Percentiles rank a stretch among this genome's conserved stretches.
Evolutionary conservation across 2,797 vertebrate species (phyloP).

Genomic region (Coregonus ussuriensis): DNA sequence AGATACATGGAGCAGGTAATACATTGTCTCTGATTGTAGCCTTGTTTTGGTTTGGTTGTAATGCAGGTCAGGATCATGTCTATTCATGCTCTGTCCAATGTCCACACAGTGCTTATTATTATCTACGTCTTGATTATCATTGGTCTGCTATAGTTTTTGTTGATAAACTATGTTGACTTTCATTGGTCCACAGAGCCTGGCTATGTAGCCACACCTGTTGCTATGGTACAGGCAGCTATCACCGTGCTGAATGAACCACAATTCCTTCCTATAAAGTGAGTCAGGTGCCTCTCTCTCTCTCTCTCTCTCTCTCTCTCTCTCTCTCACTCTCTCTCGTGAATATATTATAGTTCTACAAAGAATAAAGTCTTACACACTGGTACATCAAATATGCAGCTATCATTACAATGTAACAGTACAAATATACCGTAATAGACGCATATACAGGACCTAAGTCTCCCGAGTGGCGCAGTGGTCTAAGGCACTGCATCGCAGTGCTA

Average conservation of each 20-base stretch:
- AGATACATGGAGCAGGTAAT: slow-evolving; percentile 85
- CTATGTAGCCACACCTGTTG: slow-evolving; percentile 81
- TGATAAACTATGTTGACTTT: slow-evolving; percentile 35
- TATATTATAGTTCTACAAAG: too few relatives aligned
- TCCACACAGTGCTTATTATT: neutral
- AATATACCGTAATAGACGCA: too few relatives aligned
- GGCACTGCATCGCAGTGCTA: too few relatives aligned
- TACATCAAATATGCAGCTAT: too few relatives aligned
- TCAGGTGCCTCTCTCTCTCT: too few relatives aligned
- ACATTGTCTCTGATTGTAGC: neutral
- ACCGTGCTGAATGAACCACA: slow-evolving; percentile 79
- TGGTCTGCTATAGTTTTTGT: slow-evolving; percentile 57
- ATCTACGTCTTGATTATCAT: slow-evolving; percentile 73
- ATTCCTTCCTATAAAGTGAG: slow-evolving; percentile 78
- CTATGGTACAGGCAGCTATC: slow-evolving; percentile 84
- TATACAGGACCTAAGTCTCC: neutral
- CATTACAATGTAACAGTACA: neutral
- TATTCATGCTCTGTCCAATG: slow-evolving; percentile 47
- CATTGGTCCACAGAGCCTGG: slow-evolving; percentile 73
- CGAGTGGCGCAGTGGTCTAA: too few relatives aligned
- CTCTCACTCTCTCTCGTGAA: neutral
- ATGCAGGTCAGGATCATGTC: slow-evolving; percentile 41
- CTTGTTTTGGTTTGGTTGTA: slow-evolving; percentile 6
- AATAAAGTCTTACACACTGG: too few relatives aligned
- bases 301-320: too few relatives aligned